phyloP scores from a whole-genome alignment of 1,140 invertebrate genomes.

The Teleopsis dalmanni region DNA sequence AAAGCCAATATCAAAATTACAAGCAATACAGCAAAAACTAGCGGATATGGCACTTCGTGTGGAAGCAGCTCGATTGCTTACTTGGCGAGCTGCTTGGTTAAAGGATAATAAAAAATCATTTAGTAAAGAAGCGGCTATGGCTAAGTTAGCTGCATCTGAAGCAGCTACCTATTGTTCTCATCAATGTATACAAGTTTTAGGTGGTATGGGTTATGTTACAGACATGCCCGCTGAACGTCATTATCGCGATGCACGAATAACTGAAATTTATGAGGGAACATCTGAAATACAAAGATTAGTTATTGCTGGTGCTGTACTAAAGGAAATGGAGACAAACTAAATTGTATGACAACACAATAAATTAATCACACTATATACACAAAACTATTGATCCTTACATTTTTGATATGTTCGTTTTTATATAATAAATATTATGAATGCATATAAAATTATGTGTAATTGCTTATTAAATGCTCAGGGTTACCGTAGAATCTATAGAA shows the following conservation, averaged over 20 bases:
- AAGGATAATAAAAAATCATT: conserved; percentile 78
- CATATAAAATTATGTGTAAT: too few species aligned
- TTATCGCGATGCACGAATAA: conserved; percentile 85
- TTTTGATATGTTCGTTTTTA: too few species aligned
- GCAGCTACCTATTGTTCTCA: conserved; percentile 85
- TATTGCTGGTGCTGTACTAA: conserved; percentile 70
- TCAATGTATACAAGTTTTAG: conserved; percentile 53
- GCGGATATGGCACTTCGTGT: conserved; percentile 83
- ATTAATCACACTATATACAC: too few species aligned
- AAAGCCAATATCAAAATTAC: conserved; percentile 76
- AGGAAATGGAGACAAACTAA: too few species aligned
- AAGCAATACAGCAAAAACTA: conserved; percentile 84
- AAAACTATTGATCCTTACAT: too few species aligned
- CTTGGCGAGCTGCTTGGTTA: conserved; percentile 82
- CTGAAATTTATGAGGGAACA: conserved; percentile 89
- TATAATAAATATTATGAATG: too few species aligned
- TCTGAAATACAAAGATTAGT: conserved; percentile 95
- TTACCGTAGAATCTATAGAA: too few species aligned
- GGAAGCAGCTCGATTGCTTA: conserved; percentile 78
- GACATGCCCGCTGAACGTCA: conserved; percentile 94
- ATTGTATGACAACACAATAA: too few species aligned
- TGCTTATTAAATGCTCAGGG: too few species aligned
- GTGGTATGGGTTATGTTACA: conserved; percentile 90
- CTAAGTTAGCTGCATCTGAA: conserved; percentile 90
- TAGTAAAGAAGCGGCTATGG: conserved; percentile 95